Evolutionary conservation across 92 coral and sea anemone species (phyloP).

Genomic region (Paragorgia papillata): DNA sequence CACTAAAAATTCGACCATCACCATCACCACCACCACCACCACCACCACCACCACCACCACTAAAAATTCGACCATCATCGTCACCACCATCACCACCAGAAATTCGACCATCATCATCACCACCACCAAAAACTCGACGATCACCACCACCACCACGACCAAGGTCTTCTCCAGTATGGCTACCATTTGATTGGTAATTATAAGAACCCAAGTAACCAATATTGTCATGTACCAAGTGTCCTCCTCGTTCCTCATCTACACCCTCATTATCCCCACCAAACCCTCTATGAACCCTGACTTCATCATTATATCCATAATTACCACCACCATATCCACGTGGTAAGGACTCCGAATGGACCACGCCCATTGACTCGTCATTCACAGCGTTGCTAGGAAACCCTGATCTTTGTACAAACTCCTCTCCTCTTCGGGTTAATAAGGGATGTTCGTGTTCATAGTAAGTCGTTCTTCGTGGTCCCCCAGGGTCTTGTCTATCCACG

Average conservation of each 20-base stretch:
- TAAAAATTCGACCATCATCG: no score
- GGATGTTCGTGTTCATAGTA: not conserved
- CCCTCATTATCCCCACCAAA: conserved; percentile 18
- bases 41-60: conserved; percentile 34
- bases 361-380: conserved; percentile 3
- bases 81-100: no score
- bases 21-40: no score
- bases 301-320: conserved; percentile 29
- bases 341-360: conserved; percentile 5
- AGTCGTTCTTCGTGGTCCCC: not conserved
- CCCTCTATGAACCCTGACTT: conserved; percentile 21
- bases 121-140: no score
- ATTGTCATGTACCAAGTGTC: conserved; percentile 5
- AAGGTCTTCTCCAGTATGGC: conserved; percentile 10
- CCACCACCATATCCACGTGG: conserved; percentile 19
- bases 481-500: not conserved
- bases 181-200: conserved; percentile 33
- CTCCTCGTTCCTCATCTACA: conserved; percentile 10
- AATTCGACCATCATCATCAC: conserved; percentile 32
- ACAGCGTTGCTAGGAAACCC: not conserved
- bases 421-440: conserved; percentile 36
- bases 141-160: no score
- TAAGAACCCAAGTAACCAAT: conserved; percentile 8
- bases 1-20: no score
- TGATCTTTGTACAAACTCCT: conserved; percentile 40